A percentile compares a stretch with the other conserved stretches of the same genome.
These are phyloP conservation scores for Leptobrachium ailaonicum DNA, from an alignment of 2,113 vertebrate species.

Conservation along the genomic window DNA sequence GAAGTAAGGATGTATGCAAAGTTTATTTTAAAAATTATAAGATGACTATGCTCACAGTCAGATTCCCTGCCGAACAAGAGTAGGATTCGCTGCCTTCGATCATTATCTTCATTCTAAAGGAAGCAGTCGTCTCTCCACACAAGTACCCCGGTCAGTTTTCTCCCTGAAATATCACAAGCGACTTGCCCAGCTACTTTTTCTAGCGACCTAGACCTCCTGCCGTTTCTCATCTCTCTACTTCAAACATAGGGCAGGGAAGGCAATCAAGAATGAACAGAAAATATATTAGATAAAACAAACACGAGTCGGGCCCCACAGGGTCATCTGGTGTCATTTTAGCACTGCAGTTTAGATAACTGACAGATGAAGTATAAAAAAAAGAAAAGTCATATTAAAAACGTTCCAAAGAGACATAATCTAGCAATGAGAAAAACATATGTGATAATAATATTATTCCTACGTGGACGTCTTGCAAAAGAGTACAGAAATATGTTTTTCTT, in stretches of 20 bases:
- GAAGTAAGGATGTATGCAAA: too few relatives aligned
- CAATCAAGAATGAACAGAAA: constrained; percentile 53
- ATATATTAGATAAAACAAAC: constrained; percentile 61
- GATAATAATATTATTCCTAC: not conserved
- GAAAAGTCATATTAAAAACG: not conserved
- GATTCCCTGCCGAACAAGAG: too few relatives aligned
- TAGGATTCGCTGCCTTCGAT: too few relatives aligned
- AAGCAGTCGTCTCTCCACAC: too few relatives aligned
- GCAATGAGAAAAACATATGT: not conserved
- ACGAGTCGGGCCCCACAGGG: constrained; percentile 42
- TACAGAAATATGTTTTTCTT: too few relatives aligned
- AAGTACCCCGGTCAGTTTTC: not conserved
- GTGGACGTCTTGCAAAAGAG: too few relatives aligned
- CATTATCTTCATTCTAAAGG: too few relatives aligned
- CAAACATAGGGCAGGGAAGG: constrained; percentile 52
- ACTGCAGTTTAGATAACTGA: constrained; percentile 55
- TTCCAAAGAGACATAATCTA: not conserved
- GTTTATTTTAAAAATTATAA: too few relatives aligned
- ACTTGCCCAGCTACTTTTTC: constrained; percentile 52
- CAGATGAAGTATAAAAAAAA: not conserved
- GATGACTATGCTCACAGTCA: too few relatives aligned
- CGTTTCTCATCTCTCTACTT: constrained; percentile 55
- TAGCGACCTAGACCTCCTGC: constrained; percentile 51
- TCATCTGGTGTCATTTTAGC: constrained; percentile 54
- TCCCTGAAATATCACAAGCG: constrained; percentile 61